Base-by-base conservation (phyloP, 37 sponge, comb jelly and placozoan species). In the Agelas oroides region DNA sequence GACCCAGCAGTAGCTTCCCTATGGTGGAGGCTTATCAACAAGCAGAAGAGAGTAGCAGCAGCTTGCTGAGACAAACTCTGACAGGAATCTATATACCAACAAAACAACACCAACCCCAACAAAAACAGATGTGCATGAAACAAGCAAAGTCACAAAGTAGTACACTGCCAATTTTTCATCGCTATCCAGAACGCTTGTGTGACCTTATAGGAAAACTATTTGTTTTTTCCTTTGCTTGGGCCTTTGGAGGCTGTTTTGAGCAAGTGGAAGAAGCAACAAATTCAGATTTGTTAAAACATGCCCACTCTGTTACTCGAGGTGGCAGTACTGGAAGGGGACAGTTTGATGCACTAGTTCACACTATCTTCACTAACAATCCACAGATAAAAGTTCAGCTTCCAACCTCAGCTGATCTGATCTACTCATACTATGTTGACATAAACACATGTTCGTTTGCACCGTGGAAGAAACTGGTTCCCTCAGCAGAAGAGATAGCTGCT, bases 341-440 rank as follows among this genome's bases (percentile, higher is more conserved):
- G 34, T 94, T 94, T 83, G 92, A 94, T 78, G 66, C 77, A 15
- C 83, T 94, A 25, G 92, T 94, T 2, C 84, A 87, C 36, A 75
- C 87, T 36, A 31, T 94, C 28, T 94, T 94, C 69, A 78, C 70
- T 20, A 33, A 58, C n/a, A 78, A 84, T 34, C 56, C 60, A 36
- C 59, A 36, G 8, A 40, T 82, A 19, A 19, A 55, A 27, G 54
- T 71, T 57, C 60, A 73, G 33, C 72, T 89, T n/a, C 94, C 91
- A 23, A 65, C 84, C 20, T 46, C 82, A 12, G 19, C 65, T 55
- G 70, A 88, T 27, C 66, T 87, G 33, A 88, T 94, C 21, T 94
- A 78, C 80, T 94, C 92, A 23, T 94, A 91, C 72, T 94, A 94
- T 53, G 66, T 94, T 62, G 88, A 94, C 69, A 75, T 94, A 20